These are phyloP conservation scores for Ligdia adustata DNA, from an alignment of 2,888 invertebrate species.

Conservation along the genomic window DNA sequence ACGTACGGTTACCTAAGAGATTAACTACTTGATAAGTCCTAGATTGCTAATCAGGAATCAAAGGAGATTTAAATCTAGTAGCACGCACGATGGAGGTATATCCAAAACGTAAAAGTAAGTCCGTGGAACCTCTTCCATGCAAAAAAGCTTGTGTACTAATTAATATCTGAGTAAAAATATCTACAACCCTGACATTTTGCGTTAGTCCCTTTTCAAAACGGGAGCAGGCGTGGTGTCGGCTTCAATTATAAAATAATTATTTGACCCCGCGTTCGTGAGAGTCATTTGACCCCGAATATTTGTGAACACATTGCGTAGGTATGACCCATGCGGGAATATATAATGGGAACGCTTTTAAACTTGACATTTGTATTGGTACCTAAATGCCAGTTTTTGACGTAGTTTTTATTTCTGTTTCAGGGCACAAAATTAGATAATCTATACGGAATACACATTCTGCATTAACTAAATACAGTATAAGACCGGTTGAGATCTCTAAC, in stretches of 20 bases:
- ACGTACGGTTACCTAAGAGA: not conserved
- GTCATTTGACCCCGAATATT: constrained; percentile 19
- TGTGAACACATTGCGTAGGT: constrained; percentile 8
- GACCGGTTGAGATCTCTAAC: too few species aligned
- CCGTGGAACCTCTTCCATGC: not conserved
- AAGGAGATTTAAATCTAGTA: not conserved
- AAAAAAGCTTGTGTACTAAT: not conserved
- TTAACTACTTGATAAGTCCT: not conserved
- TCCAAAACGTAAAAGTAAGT: too few species aligned
- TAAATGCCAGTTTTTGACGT: not conserved
- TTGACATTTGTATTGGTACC: constrained; percentile 9
- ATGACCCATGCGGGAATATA: constrained; percentile 17
- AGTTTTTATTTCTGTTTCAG: not conserved
- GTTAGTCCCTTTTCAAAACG: constrained; percentile 28
- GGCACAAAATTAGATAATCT: too few species aligned
- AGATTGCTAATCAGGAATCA: not conserved
- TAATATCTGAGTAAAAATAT: constrained; percentile 12
- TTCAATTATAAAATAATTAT: constrained; percentile 49
- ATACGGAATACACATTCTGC: too few species aligned
- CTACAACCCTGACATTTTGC: constrained; percentile 25
- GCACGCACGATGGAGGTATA: too few species aligned
- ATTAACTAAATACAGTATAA: too few species aligned
- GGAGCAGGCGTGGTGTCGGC: constrained; percentile 45
- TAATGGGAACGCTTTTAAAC: constrained; percentile 14
- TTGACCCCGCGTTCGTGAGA: constrained; percentile 31